Percentiles rank a stretch among this genome's conserved stretches.
These are phyloP conservation scores for Trachymyrmex cornetzi DNA, from an alignment of 1,140 invertebrate genomes.

Conservation along the genomic window DNA sequence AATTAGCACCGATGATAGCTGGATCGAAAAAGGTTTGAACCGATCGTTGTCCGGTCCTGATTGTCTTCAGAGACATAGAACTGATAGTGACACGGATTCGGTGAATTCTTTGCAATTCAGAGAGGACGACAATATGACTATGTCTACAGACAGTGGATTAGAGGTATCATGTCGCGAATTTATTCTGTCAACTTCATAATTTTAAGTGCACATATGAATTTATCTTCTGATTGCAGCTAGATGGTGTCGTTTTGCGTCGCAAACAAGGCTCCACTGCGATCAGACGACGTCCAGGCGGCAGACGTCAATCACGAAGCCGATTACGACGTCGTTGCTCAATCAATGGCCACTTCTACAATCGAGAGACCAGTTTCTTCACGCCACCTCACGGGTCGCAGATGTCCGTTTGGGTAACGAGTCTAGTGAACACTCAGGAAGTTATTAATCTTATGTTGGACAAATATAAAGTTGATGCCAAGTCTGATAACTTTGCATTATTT, in stretches of 20 bases:
- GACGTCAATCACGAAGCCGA: slow-evolving; percentile 89
- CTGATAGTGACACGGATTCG: slow-evolving; percentile 84
- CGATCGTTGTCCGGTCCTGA: slow-evolving; percentile 91
- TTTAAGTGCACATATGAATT: slow-evolving; percentile 1
- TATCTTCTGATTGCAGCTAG: slow-evolving; percentile 75
- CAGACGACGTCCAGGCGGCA: slow-evolving; percentile 90
- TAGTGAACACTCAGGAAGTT: slow-evolving; percentile 93
- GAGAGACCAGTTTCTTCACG: slow-evolving; percentile 95
- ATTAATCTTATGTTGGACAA: slow-evolving; percentile 95
- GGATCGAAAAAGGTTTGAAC: slow-evolving; percentile 88
- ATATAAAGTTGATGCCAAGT: slow-evolving; percentile 94
- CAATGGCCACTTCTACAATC: slow-evolving; percentile 95
- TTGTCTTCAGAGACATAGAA: slow-evolving; percentile 87
- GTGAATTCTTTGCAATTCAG: slow-evolving; percentile 84
- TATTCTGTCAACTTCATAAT: neutral
- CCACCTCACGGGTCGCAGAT: slow-evolving; percentile 94
- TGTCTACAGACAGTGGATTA: slow-evolving; percentile 86
- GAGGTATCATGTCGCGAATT: slow-evolving; percentile 78
- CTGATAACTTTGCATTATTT: slow-evolving; percentile 93
- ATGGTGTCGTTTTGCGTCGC: slow-evolving; percentile 83
- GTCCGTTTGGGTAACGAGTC: slow-evolving; percentile 94
- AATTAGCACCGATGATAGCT: slow-evolving; percentile 85
- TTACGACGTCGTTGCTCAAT: slow-evolving; percentile 93
- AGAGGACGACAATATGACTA: slow-evolving; percentile 86
- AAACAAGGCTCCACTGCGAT: slow-evolving; percentile 90